Evolutionary conservation across 2,113 vertebrate genomes (phyloP), one percentile per base, ranked within the genome.

Genomic region (Pica pica): DNA sequence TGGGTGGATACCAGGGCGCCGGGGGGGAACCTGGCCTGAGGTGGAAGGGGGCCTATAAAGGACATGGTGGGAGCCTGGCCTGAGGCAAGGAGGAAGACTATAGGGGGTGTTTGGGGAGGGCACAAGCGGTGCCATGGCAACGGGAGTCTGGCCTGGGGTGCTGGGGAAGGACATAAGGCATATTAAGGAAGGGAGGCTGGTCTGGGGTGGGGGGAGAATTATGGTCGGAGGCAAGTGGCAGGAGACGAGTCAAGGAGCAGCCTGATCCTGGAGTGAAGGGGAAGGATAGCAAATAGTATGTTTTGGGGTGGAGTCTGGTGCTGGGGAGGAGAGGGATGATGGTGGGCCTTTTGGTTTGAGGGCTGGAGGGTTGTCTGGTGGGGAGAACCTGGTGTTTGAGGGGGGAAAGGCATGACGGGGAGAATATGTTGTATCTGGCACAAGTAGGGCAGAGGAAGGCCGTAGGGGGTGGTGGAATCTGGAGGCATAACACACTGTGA

Each of bases 151-250:
- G 30, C 13, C 26, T 57, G 37, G 16, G 4, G 63, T 26, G 10
- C 12, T 0, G 2, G 11, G 28, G 4, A 42, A 4, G 17, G 22
- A 37, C 22, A 5, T 31, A 22, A 30, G 28, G 37, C 20, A 1
- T 76, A 12, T 31, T 24, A 14, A 55, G 17, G 30, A 44, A 60
- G n/a, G 19, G 24, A 75, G 22, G 9, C 17, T 47, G 11, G 6
- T 83, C 47, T 76, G 21, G 39, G 2, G 3, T 68, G 6, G 5
- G 3, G 16, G 11, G 1, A 22, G 28, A 27, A 4, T 55, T 68
- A 8, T 68, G 35, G 17, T 49, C 7, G 9, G 13, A 60, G n/a
- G 31, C 21, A 35, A 12, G 26, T 13, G 33, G 26, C 15, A 80
- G n/a, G 30, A 60, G 26, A 35, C 15, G 15, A 33, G 26, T 31